Conservation (phyloP, 2,888 invertebrate genomes). For the Strigamia maritima region DNA sequence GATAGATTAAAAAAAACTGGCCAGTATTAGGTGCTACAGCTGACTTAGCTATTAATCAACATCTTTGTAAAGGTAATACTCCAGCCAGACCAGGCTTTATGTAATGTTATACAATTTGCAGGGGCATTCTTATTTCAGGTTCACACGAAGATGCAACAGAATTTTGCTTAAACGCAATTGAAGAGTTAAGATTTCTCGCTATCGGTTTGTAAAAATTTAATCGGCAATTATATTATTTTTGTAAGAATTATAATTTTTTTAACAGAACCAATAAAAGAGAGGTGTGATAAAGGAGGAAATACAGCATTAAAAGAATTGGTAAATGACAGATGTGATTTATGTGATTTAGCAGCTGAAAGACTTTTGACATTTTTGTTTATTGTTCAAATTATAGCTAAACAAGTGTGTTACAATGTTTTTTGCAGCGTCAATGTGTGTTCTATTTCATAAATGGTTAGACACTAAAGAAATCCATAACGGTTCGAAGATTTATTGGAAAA, state of each 20-base stretch:
- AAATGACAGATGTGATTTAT: no score
- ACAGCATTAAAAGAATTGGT: not conserved
- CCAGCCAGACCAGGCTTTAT: not conserved
- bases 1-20: not conserved
- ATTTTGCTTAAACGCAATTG: not conserved
- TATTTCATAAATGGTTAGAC: not conserved
- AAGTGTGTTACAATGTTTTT: not conserved
- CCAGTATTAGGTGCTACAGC: not conserved
- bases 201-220: not conserved
- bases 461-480: not conserved
- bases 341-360: no score
- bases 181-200: not conserved
- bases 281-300: not conserved
- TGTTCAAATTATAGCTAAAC: not conserved
- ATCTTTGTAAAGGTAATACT: not conserved
- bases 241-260: no score
- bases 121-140: not conserved
- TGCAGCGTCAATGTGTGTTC: not conserved
- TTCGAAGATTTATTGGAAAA: not conserved
- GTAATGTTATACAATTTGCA: not conserved
- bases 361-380: not conserved
- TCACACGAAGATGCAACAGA: not conserved
- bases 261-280: not conserved
- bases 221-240: no score
- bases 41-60: not conserved